Evolutionary conservation across 2,797 vertebrate species (phyloP), one percentile per base, ranked within the genome.

Genomic region (Miichthys miiuy): DNA sequence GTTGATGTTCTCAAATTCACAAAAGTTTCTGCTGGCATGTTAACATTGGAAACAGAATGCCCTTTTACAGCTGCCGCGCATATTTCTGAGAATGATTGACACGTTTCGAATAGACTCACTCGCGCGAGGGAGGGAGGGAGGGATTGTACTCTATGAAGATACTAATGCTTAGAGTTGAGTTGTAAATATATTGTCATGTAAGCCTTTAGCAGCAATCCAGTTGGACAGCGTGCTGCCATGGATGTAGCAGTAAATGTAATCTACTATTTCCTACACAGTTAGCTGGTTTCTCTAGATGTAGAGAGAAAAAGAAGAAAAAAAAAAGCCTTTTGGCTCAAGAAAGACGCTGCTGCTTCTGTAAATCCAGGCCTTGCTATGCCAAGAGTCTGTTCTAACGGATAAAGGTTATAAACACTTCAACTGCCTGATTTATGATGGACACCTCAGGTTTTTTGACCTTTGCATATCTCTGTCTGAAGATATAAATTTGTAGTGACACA

Each of bases 401-500:
- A 94, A 95, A 94, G 93, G 93, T 95, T 95, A 93, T 95, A 95
- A 96, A 95, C 95, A 95, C 93, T 95, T 95, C 94, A 94, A 72
- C 87, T 72, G 87, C 82, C 91, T 95, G 95, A 96, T 96, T 96
- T 95, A 95, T 93, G 94, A 95, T 90, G 90, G 94, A 95, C 94
- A 95, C 94, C 93, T 90, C 92, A 91, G 94, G 93, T 95, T 95
- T 95, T 95, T 91, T 95, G 94, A 96, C 95, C 95, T 96, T 95
- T 96, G 95, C 94, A 95, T 96, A 95, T 96, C 94, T 94, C 92
- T 92, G 93, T 95, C 94, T 95, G 92, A 94, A 94, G 94, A 93
- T 93, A 95, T 95, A 96, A 95, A 96, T 96, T 95, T 93, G 93
- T 93, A 91, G 88, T 95, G 95, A 96, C 95, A 95, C 94, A 95